Evolutionary conservation across 2,888 invertebrate species (phyloP).

Genomic region (Sarcophaga carnaria): DNA sequence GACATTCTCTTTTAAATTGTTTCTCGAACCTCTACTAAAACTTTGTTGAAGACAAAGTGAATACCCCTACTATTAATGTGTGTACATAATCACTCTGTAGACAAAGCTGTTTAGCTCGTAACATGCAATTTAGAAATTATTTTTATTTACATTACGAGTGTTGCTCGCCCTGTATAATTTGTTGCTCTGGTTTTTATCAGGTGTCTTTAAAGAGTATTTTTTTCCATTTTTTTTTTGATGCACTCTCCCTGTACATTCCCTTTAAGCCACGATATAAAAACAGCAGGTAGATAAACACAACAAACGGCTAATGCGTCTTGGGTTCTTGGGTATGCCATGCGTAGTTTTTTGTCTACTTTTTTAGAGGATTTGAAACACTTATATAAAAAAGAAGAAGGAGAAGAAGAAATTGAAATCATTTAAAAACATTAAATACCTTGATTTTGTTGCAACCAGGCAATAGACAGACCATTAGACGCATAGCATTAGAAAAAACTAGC

Average conservation of each 20-base stretch:
- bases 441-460: neutral
- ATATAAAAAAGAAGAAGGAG: neutral
- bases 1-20: too few relatives aligned
- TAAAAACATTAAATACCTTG: neutral
- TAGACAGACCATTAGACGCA: neutral
- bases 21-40: too few relatives aligned
- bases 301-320: neutral
- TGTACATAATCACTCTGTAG: neutral
- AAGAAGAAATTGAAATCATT: neutral
- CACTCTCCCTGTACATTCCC: neutral
- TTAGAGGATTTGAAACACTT: neutral
- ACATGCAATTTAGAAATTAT: constrained; percentile 64
- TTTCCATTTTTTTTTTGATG: neutral
- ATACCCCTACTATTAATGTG: neutral
- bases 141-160: constrained; percentile 54
- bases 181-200: constrained; percentile 24
- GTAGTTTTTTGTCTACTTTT: neutral
- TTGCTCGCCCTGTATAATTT: constrained; percentile 23
- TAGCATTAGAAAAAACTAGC: neutral
- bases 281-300: neutral
- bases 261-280: neutral
- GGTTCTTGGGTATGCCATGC: neutral
- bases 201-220: neutral
- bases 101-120: constrained; percentile 15
- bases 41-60: too few relatives aligned